phyloP scores from a whole-genome alignment of 2,113 vertebrate species.

The Poeciliopsis prolifica region DNA sequence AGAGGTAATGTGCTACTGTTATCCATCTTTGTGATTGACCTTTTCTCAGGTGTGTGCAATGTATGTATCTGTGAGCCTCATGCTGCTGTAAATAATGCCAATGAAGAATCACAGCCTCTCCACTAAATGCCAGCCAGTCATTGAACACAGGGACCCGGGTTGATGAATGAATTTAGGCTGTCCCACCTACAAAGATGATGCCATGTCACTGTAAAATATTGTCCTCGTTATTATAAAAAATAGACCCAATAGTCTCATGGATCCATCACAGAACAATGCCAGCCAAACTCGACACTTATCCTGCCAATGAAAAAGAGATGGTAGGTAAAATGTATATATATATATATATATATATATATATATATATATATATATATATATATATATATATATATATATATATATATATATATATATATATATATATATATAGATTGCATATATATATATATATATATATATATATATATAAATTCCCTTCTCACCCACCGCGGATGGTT shows the following conservation, averaged over 20 bases:
- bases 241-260: slow-evolving; percentile 43
- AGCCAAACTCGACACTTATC: slow-evolving; percentile 38
- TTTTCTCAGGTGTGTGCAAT: slow-evolving; percentile 77
- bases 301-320: slow-evolving; percentile 10
- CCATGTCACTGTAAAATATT: slow-evolving; percentile 68
- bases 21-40: slow-evolving; percentile 79
- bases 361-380: slow-evolving; percentile 12
- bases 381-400: slow-evolving; percentile 30
- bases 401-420: slow-evolving; percentile 11
- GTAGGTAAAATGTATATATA: slow-evolving; percentile 33
- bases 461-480: slow-evolving; percentile 28
- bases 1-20: slow-evolving; percentile 74
- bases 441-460: no score
- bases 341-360: slow-evolving; percentile 25
- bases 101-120: slow-evolving; percentile 66
- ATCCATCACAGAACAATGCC: slow-evolving; percentile 53
- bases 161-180: slow-evolving; percentile 73
- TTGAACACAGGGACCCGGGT: slow-evolving; percentile 59
- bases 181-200: slow-evolving; percentile 66
- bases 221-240: slow-evolving; percentile 68
- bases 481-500: no score
- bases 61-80: slow-evolving; percentile 70
- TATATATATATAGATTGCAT: no score
- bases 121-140: slow-evolving; percentile 74
- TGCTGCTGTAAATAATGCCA: slow-evolving; percentile 73